Conservation (phyloP, 2,888 invertebrate species). For the Lithophane leautieri region DNA sequence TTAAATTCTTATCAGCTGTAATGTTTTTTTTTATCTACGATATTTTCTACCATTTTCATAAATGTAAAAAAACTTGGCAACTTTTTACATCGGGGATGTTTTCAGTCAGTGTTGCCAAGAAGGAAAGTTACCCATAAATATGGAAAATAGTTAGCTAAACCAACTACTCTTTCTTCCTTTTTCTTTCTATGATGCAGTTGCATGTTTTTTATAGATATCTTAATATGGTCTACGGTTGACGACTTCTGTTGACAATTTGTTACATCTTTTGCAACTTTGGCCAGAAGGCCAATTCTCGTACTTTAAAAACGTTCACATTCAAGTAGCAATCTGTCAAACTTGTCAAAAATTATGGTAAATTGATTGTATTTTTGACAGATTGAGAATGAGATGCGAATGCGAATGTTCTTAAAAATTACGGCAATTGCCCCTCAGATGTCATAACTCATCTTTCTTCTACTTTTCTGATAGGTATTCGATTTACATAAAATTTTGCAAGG, state of each 20-base stretch:
- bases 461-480: neutral
- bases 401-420: no score
- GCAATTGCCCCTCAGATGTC: no score
- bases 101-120: neutral
- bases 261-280: neutral
- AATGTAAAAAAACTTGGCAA: constrained; percentile 7
- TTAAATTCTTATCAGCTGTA: no score
- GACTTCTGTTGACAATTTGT: neutral
- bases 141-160: neutral
- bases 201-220: neutral
- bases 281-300: no score
- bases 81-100: neutral
- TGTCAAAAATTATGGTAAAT: no score
- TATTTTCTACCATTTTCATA: constrained; percentile 10
- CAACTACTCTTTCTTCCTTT: neutral
- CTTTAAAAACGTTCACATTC: no score
- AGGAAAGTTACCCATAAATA: neutral
- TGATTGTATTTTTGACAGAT: no score
- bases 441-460: neutral
- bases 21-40: no score
- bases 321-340: no score
- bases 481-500: neutral
- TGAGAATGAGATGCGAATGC: no score
- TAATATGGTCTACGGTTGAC: neutral
- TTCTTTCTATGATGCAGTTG: neutral